Base-by-base conservation (phyloP, 1,140 invertebrate species). In the Callitettix versicolor region DNA sequence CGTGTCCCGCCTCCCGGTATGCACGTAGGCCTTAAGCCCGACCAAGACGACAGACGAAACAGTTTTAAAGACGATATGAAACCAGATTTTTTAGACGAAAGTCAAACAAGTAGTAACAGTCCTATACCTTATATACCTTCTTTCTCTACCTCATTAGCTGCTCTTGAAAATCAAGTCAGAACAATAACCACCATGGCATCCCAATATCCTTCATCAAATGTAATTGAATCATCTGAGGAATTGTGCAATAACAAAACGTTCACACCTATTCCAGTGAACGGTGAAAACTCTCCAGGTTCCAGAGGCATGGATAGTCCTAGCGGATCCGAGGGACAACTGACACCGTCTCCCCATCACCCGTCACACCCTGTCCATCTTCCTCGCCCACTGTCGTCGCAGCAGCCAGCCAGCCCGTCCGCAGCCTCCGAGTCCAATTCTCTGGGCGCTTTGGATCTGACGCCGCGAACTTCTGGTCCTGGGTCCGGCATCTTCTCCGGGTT, bases 61-160 rank as follows among this genome's bases (percentile, higher is more conserved):
- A 36, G 18, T 17, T 17, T 40, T 30, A 55, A 58, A 55, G 57
- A 58, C 17, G 53, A 55, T 4, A 40, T 15, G 20, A 47, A 52
- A 30, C 51, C 48, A 18, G 53, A 55, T n/a, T 55, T 38, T 41
- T 18, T 43, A 18, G 60, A 62, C 26, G 57, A 62, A 36, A 43
- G 38, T 40, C 55, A 51, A 15, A 33, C 58, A n/a, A 51, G 51
- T 58, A 60, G 58, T 34, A 24, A 51, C 52, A 62, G 57, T 54
- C 59, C 59, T 17, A 56, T 73, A 67, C 55, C 50, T 22, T 59
- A 47, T 18, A 67, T 76, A 66, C 68, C 74, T 2, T 77, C 73
- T 53, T 86, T 86, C 67, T 81, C 80, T 2, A 80, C 82, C 0
- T 85, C 85, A 24, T 73, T 90, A 54, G 82, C 84, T 51, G 86